Conservation (phyloP, 1,140 invertebrate genomes). For the Zaprionus tsacasi region DNA sequence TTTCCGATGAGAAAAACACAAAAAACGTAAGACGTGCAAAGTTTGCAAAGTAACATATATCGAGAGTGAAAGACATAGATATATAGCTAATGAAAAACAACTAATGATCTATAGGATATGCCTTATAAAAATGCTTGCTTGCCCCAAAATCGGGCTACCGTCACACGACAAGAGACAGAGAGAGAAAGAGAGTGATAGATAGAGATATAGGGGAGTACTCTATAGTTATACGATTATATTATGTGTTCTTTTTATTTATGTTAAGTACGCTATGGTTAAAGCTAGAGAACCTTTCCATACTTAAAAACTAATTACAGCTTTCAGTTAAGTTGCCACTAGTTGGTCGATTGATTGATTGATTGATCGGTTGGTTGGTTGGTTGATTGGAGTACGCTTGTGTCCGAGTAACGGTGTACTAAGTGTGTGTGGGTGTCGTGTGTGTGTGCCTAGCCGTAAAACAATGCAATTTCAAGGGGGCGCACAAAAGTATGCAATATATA, state of each 20-base stretch:
- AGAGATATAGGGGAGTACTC: not conserved
- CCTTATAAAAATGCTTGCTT: slow-evolving; percentile 68
- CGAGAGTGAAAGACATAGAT: slow-evolving; percentile 17
- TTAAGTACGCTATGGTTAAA: slow-evolving; percentile 63
- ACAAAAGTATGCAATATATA: slow-evolving; percentile 77
- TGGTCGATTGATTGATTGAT: slow-evolving; percentile 35
- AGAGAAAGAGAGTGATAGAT: not conserved
- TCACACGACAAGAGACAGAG: slow-evolving; percentile 53
- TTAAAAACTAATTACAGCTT: slow-evolving; percentile 75
- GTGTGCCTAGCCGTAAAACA: slow-evolving; percentile 70
- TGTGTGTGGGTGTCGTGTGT: slow-evolving; percentile 34
- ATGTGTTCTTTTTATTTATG: slow-evolving; percentile 37
- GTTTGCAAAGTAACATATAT: slow-evolving; percentile 32
- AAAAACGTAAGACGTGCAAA: slow-evolving; percentile 66
- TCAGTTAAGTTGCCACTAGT: slow-evolving; percentile 62
- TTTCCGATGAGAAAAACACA: slow-evolving; percentile 37
- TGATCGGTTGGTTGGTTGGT: slow-evolving; percentile 36
- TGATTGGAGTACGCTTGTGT: slow-evolving; percentile 14
- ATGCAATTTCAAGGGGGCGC: slow-evolving; percentile 72
- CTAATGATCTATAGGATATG: slow-evolving; percentile 64
- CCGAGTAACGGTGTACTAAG: not conserved
- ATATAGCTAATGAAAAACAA: slow-evolving; percentile 42
- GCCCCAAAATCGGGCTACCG: slow-evolving; percentile 61
- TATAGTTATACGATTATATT: slow-evolving; percentile 25
- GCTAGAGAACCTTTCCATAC: slow-evolving; percentile 65